Base-by-base conservation (phyloP, 1,140 invertebrate species). In the Megalonaias nervosa region DNA sequence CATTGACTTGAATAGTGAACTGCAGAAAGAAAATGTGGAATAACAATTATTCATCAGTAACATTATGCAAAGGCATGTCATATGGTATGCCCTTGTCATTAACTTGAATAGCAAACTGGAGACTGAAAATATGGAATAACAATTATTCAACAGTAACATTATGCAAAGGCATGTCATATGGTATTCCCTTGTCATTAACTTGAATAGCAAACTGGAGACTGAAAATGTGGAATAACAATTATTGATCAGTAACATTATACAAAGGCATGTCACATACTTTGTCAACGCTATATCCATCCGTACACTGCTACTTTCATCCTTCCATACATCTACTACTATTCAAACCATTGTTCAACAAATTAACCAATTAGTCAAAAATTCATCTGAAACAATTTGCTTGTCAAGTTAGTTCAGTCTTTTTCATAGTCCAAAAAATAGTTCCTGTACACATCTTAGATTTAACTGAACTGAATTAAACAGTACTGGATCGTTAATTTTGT, bases 121-220 rank as follows among this genome's bases (percentile, higher is more conserved):
- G 76, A 13, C 56, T 59, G 61, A 58, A 67, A 31, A 31, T 31
- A 31, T 2, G 26, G 26, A 31, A 31, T 31, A 31, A 2, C 26
- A 31, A 31, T 31, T 31, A 31, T 31, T 31, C 26, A 31, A 31
- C 26, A 31, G 26, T 31, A 2, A 31, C 26, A 31, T 31, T 31
- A 31, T 31, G 26, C 26, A 31, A 31, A 2, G 26, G 26, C 26
- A 31, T 31, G 26, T 31, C 26, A 31, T 31, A n/a, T 56, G 84
- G 82, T 6, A 81, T 77, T 70, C 84, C 84, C 31, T 38, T 73
- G 74, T 85, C 84, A 62, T 61, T 72, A 15, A 80, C 84, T 71
- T 38, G 2, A 57, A 82, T 77, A 56, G 23, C 75, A 59, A 85
- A 85, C 75, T 80, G 56, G 57, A 60, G 76, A 13, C 56, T 59